phyloP scores from a whole-genome alignment of 2,113 vertebrate species.

The Laticauda laticaudata region DNA sequence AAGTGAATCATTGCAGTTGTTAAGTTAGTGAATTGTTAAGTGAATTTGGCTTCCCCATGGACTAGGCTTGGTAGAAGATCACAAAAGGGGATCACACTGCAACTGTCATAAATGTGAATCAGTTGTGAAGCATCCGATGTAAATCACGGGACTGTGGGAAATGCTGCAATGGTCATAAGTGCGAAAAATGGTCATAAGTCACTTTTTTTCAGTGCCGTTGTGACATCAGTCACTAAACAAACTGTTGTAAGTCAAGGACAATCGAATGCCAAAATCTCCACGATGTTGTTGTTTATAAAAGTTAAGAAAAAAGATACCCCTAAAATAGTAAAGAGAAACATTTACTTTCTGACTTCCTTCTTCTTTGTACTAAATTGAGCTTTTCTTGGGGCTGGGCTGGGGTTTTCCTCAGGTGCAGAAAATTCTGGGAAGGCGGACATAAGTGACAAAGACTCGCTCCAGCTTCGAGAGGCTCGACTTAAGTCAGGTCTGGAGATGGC shows the following conservation, averaged over 20 bases:
- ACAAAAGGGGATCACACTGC: neutral
- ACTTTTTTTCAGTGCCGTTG: neutral
- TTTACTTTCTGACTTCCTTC: neutral
- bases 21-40: neutral
- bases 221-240: neutral
- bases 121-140: neutral
- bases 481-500: slow-evolving; percentile 89
- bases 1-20: neutral
- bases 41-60: neutral
- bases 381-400: neutral
- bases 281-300: neutral
- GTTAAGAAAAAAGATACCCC: neutral
- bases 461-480: slow-evolving; percentile 79
- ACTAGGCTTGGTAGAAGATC: neutral
- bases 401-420: slow-evolving; percentile 67
- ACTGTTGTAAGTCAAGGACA: neutral
- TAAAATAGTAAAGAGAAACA: neutral
- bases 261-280: neutral
- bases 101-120: neutral
- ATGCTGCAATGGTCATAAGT: neutral
- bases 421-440: slow-evolving; percentile 63
- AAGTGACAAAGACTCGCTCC: slow-evolving; percentile 76
- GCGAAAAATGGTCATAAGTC: neutral
- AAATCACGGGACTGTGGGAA: neutral
- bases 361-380: neutral